Conservation (phyloP, 2,797 vertebrate species). For the Tympanoctomys barrerae region DNA sequence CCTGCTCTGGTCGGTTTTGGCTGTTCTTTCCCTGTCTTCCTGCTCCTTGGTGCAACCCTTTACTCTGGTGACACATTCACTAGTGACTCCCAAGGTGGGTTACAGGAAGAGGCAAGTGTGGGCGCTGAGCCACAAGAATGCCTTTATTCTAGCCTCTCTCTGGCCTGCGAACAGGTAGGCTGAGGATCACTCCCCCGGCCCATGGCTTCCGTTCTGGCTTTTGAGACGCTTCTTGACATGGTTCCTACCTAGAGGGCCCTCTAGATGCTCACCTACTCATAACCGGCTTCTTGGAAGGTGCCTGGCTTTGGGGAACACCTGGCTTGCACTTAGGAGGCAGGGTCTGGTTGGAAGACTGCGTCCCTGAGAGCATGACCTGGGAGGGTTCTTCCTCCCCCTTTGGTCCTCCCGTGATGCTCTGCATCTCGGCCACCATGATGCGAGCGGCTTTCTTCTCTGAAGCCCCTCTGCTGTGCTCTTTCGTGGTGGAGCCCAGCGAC, state of each 20-base stretch:
- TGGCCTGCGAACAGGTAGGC: not conserved
- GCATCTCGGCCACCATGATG: not conserved
- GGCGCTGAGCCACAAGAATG: not conserved
- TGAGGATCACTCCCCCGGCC: not conserved
- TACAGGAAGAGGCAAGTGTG: too few species aligned
- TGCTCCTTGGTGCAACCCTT: not conserved
- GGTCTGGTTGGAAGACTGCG: not conserved
- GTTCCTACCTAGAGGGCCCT: not conserved
- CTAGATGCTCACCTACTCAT: not conserved
- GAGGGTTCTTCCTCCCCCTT: not conserved
- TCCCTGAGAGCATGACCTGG: not conserved
- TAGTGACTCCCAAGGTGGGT: not conserved
- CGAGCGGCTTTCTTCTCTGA: not conserved
- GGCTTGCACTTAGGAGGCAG: not conserved
- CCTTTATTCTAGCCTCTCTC: not conserved
- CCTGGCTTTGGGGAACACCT: not conserved
- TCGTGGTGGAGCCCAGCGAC: not conserved
- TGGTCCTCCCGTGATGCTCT: not conserved
- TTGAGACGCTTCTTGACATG: not conserved
- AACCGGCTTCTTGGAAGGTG: not conserved
- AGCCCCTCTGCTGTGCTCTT: not conserved
- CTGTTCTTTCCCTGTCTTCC: not conserved
- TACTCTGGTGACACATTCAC: not conserved
- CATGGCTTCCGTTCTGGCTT: not conserved
- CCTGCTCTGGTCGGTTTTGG: not conserved